Percentiles rank a stretch among this genome's conserved stretches.
Conservation (phyloP, 2,888 invertebrate species). For the Cryptus viduatorius region DNA sequence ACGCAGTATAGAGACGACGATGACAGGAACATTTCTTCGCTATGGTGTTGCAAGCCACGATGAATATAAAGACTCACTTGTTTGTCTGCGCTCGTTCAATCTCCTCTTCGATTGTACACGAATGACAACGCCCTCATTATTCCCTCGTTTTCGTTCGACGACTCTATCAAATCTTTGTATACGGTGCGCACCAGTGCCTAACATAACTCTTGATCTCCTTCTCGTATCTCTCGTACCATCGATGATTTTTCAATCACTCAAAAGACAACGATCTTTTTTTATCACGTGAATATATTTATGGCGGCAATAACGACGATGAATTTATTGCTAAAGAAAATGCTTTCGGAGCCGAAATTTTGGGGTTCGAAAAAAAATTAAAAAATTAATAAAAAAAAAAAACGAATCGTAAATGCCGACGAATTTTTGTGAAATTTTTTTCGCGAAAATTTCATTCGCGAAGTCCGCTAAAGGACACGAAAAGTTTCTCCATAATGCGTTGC, state of each 20-base stretch:
- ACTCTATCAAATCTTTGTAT: conserved; percentile 45
- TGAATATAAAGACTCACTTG: conserved; percentile 49
- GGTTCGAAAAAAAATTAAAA: too few species aligned
- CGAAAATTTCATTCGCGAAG: neutral
- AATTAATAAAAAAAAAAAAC: too few species aligned
- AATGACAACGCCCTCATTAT: conserved; percentile 52
- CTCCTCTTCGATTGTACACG: conserved; percentile 44
- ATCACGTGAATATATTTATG: conserved; percentile 29
- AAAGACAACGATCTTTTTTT: conserved; percentile 33
- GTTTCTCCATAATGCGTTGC: neutral
- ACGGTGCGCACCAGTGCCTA: neutral
- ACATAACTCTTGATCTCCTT: conserved; percentile 18
- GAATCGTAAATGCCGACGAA: too few species aligned
- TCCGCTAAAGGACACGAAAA: neutral
- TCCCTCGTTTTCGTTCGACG: conserved; percentile 43
- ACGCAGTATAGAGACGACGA: conserved; percentile 37
- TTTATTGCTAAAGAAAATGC: neutral
- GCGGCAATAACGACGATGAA: conserved; percentile 14
- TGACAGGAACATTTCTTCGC: conserved; percentile 57
- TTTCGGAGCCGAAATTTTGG: too few species aligned
- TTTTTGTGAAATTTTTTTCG: neutral
- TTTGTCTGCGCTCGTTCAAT: conserved; percentile 29
- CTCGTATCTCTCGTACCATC: conserved; percentile 10
- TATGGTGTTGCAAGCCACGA: conserved; percentile 7
- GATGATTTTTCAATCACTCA: conserved; percentile 36